These are phyloP conservation scores for Benthosema pterotum DNA, from an alignment of 2,797 vertebrate genomes.

Conservation along the genomic window DNA sequence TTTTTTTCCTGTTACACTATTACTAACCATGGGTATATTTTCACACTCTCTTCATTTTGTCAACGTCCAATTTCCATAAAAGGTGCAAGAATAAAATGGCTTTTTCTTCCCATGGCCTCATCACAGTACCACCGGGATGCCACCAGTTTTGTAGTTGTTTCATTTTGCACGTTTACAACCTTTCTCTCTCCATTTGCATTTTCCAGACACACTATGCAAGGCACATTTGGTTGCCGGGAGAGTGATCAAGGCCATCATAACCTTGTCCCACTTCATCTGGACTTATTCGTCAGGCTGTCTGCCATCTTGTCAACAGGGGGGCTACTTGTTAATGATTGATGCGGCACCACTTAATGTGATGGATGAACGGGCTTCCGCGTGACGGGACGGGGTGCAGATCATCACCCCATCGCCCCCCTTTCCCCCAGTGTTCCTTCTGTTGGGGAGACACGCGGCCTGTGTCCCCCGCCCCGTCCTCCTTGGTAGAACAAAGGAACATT, in stretches of 20 bases:
- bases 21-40: too few relatives aligned
- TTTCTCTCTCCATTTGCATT: too few relatives aligned
- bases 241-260: slow-evolving; percentile 60
- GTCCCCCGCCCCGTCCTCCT: slow-evolving; percentile 66
- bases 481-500: slow-evolving; percentile 73
- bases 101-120: too few relatives aligned
- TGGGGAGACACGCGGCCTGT: slow-evolving; percentile 57
- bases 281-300: slow-evolving; percentile 78
- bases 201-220: too few relatives aligned
- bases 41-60: too few relatives aligned
- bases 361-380: slow-evolving; percentile 69
- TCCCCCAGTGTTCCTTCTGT: slow-evolving; percentile 25
- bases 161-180: too few relatives aligned
- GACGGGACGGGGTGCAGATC: slow-evolving; percentile 64
- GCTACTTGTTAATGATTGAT: slow-evolving; percentile 81
- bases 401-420: slow-evolving; percentile 32
- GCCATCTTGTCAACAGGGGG: slow-evolving; percentile 70
- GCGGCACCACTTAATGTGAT: slow-evolving; percentile 77
- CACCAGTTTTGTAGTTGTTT: too few relatives aligned
- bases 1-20: too few relatives aligned
- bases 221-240: slow-evolving; percentile 45
- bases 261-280: slow-evolving; percentile 71
- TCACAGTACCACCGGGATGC: too few relatives aligned
- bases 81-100: too few relatives aligned
- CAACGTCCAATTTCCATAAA: too few relatives aligned